phyloP scores from a whole-genome alignment of 1,140 invertebrate species.

The Drosophila bifasciata region DNA sequence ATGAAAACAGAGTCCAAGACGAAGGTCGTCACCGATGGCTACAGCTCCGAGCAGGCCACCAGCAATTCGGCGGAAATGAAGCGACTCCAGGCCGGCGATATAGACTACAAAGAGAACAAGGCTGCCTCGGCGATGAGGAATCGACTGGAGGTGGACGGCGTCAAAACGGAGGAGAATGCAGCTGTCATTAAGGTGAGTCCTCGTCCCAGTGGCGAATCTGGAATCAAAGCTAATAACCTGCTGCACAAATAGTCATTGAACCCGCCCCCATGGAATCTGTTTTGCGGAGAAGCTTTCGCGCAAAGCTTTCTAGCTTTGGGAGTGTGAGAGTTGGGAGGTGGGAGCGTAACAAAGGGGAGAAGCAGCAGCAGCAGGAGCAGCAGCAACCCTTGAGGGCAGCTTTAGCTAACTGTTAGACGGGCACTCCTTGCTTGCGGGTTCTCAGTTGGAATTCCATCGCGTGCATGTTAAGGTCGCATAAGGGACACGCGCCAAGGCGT shows the following conservation, averaged over 20 bases:
- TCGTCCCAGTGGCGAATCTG: too few species aligned
- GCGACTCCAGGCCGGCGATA: conserved; percentile 89
- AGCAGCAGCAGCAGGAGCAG: neutral
- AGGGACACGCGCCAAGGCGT: conserved; percentile 45
- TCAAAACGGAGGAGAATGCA: conserved; percentile 90
- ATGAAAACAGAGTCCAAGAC: conserved; percentile 91
- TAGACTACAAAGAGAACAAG: conserved; percentile 91
- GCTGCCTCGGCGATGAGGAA: conserved; percentile 87
- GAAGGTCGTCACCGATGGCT: conserved; percentile 92
- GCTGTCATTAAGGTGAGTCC: conserved; percentile 88
- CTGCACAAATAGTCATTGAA: conserved; percentile 21
- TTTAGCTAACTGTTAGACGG: conserved; percentile 53
- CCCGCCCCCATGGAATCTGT: conserved; percentile 16
- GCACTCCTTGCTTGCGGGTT: conserved; percentile 79
- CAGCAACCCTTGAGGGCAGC: conserved; percentile 24
- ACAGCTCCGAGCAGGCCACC: conserved; percentile 89
- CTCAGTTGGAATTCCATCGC: conserved; percentile 70
- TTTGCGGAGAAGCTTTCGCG: conserved; percentile 12
- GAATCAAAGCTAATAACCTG: conserved; percentile 40
- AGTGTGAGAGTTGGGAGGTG: neutral
- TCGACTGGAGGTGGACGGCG: conserved; percentile 89
- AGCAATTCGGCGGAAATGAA: conserved; percentile 92
- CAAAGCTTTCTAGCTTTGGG: neutral
- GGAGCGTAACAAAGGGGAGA: conserved; percentile 12
- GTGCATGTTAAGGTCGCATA: conserved; percentile 73